Percentiles rank a stretch among this genome's conserved stretches.
These are phyloP conservation scores for Sebastes matsubarae DNA, from an alignment of 2,797 vertebrate genomes.

Conservation along the genomic window DNA sequence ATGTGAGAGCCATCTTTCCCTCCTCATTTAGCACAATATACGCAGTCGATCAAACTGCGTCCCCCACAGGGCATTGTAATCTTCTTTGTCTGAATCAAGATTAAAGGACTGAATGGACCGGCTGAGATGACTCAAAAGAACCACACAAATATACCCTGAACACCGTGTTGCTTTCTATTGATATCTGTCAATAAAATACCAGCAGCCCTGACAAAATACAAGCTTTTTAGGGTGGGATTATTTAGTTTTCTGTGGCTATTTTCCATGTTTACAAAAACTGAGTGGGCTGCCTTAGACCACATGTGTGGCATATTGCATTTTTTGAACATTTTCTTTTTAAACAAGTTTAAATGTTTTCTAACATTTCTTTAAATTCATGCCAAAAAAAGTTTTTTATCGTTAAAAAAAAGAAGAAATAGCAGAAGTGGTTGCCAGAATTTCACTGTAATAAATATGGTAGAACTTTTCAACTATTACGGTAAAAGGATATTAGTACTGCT, in stretches of 20 bases:
- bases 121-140: conserved; percentile 10
- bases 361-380: not conserved
- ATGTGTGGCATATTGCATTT: not conserved
- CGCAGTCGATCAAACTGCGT: conserved; percentile 21
- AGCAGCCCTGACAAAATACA: not conserved
- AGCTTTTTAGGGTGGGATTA: not conserved
- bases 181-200: not conserved
- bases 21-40: conserved; percentile 22
- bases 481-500: not conserved
- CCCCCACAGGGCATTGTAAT: conserved; percentile 35
- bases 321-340: no score
- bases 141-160: conserved; percentile 8
- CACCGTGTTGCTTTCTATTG: not conserved
- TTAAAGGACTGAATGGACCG: conserved; percentile 25
- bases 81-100: conserved; percentile 45
- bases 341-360: not conserved
- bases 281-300: not conserved
- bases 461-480: not conserved
- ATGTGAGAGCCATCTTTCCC: conserved; percentile 32
- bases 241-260: not conserved
- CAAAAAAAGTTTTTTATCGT: not conserved
- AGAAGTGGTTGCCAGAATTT: not conserved
- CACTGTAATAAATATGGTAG: no score
- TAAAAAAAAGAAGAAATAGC: no score
- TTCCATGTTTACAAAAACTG: not conserved